These are phyloP conservation scores for Oreochromis spilurus DNA, from an alignment of 2,113 vertebrate species.

Conservation along the genomic window DNA sequence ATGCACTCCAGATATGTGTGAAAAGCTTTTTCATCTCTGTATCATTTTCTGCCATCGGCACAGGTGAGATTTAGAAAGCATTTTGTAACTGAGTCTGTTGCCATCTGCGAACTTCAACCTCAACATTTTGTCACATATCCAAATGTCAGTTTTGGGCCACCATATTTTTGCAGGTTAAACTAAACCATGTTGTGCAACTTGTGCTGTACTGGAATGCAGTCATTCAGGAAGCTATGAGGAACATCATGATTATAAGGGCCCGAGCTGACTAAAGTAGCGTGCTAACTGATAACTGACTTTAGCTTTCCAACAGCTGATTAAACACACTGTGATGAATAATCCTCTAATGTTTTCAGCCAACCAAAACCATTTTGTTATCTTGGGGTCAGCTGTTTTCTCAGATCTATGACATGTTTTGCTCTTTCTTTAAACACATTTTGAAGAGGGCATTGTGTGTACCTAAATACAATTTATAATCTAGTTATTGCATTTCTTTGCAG, in stretches of 20 bases:
- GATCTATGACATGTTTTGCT: not conserved
- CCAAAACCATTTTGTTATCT: not conserved
- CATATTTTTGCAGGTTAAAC: not conserved
- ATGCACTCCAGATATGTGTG: constrained; percentile 74
- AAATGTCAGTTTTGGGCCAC: too few species aligned
- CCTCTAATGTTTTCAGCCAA: not conserved
- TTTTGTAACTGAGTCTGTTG: not conserved
- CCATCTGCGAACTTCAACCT: too few species aligned
- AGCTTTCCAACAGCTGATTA: not conserved
- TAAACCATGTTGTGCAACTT: not conserved
- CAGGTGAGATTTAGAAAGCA: not conserved
- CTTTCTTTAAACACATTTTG: not conserved
- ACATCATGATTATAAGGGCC: fast-evolving
- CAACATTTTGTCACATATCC: not conserved
- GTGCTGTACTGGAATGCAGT: not conserved
- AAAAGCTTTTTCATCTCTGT: constrained; percentile 69
- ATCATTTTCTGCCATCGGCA: constrained; percentile 86
- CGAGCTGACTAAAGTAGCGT: not conserved
- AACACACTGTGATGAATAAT: not conserved
- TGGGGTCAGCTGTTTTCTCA: not conserved
- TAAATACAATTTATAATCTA: not conserved
- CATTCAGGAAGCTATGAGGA: not conserved
- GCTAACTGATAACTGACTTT: not conserved
- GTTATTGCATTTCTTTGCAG: not conserved
- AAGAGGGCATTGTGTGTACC: fast-evolving